phyloP scores from a whole-genome alignment of 2,113 vertebrate genomes.

The Caloenas nicobarica region DNA sequence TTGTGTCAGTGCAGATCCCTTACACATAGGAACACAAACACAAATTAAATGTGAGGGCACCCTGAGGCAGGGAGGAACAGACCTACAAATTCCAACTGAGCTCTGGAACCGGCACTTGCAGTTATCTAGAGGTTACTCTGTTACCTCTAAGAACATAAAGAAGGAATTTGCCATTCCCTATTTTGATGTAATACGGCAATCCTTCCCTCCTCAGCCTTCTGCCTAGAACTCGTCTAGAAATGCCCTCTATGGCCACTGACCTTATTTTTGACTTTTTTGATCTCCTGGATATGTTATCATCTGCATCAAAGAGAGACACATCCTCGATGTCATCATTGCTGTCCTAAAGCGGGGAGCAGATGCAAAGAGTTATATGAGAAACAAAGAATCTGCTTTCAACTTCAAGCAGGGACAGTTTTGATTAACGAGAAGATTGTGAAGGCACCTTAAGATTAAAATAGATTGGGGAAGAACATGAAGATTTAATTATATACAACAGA shows the following conservation, averaged over 20 bases:
- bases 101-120: not conserved
- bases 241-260: constrained; percentile 56
- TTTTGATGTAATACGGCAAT: accelerated
- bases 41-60: accelerated
- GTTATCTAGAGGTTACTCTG: not conserved
- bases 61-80: not conserved
- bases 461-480: accelerated
- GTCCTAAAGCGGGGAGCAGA: constrained; percentile 73
- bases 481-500: not conserved
- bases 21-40: not conserved
- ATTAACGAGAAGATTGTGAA: accelerated
- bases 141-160: not conserved
- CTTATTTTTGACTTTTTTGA: constrained; percentile 81
- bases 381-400: accelerated
- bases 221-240: not conserved
- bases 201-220: too few relatives aligned
- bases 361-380: not conserved
- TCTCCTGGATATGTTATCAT: constrained; percentile 81
- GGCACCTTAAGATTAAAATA: not conserved
- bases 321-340: constrained; percentile 87
- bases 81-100: accelerated
- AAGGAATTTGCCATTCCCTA: not conserved
- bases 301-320: constrained; percentile 92
- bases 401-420: not conserved
- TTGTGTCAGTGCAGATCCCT: not conserved